Percentiles rank a stretch among this genome's conserved stretches.
phyloP scores from a whole-genome alignment of 2,888 invertebrate genomes.

The Napeogenes inachia region DNA sequence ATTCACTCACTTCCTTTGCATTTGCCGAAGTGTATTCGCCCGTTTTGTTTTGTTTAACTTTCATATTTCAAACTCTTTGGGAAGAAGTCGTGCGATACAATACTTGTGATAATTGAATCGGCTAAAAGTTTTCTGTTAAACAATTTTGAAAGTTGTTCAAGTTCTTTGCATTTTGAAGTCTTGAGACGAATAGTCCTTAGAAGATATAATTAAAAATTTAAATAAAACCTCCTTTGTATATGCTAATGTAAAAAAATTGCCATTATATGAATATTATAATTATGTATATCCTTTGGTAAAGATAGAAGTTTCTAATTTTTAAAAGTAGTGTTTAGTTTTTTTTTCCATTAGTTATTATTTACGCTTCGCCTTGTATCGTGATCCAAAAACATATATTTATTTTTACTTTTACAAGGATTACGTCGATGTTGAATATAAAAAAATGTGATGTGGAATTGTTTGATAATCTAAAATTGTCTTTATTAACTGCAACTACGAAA shows the following conservation, averaged over 20 bases:
- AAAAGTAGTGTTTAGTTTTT: no score
- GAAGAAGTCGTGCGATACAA: conserved; percentile 47
- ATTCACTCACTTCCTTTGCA: conserved; percentile 73
- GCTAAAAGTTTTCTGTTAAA: conserved; percentile 49
- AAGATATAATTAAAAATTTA: background rate
- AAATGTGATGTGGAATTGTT: no score
- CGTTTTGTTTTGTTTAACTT: conserved; percentile 74
- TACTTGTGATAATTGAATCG: conserved; percentile 42
- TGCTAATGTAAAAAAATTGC: background rate
- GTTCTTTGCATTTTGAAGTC: conserved; percentile 25
- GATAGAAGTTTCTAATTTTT: no score
- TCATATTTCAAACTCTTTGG: conserved; percentile 65
- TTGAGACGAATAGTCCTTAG: background rate
- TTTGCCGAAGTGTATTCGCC: conserved; percentile 66
- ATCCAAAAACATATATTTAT: no score
- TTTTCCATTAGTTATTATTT: no score
- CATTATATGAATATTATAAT: background rate
- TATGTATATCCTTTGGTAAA: no score
- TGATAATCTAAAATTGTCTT: no score
- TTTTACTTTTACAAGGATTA: no score
- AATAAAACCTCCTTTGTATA: background rate
- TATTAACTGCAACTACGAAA: no score
- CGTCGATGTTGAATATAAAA: no score
- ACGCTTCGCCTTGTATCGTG: no score
- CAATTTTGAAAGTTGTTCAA: conserved; percentile 44